Base-by-base conservation (phyloP, 53 echinoderm and acorn worm species). In the Holothuria scabra region DNA sequence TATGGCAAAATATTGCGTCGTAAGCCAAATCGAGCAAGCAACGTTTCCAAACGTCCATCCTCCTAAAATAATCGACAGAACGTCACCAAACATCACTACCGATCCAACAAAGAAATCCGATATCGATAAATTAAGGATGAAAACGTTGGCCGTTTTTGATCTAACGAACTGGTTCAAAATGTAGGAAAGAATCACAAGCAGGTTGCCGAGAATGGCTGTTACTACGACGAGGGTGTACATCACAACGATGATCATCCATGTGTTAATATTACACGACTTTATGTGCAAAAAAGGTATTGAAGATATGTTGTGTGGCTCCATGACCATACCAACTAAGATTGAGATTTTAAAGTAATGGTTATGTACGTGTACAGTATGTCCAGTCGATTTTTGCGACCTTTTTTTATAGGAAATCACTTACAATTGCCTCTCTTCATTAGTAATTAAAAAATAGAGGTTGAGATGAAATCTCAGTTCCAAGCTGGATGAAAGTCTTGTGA, bases 111-210 rank as follows among this genome's bases (percentile, higher is more conserved):
- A 56, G 46, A 92, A 32, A 69, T 92, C 92, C 25, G 89, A 82
- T 28, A 88, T 78, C n/a, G 92, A 85, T 0, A 89, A 83, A 59
- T 88, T 91, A 29, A 92, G 66, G 5, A 92, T 83, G 64, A 74
- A 92, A 11, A 76, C 28, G 32, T 92, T 92, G 16, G 86, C 78
- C 3, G 89, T 83, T 10, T 82, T 82, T 0, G 68, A 37, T 65
- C 92, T 52, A 59, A 92, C 82, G 26, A 75, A 63, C 28, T 26
- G 32, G 68, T 86, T 86, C 8, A 26, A 81, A 33, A 56, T 12
- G 66, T 83, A 92, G 3, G 89, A 81, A 13, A 64, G 61, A 16
- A 89, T 86, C 14, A 88, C 79, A 66, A 92, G 57, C 12, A 79
- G 28, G 30, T 92, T 92, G 14, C 92, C 92, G 21, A 67, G 26